Percentiles rank a stretch among this genome's conserved stretches.
Conservation (phyloP, 2,797 vertebrate species). For the Propithecus deckenii region DNA sequence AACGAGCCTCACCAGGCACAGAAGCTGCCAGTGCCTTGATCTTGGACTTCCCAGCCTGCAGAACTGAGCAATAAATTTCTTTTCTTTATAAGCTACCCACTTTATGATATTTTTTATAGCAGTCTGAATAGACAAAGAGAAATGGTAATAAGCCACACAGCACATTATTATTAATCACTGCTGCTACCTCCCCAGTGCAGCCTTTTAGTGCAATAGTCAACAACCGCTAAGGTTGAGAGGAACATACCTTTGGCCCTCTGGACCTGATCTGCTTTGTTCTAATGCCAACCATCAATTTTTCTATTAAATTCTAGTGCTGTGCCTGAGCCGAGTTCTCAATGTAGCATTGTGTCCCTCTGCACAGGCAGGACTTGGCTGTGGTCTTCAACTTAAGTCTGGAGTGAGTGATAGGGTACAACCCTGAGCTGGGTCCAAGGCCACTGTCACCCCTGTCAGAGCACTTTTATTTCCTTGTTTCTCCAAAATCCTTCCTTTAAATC, state of each 20-base stretch:
- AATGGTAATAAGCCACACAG: not conserved
- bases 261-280: not conserved
- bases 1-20: not conserved
- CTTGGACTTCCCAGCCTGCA: not conserved
- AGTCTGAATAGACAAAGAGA: not conserved
- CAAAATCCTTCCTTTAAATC: not conserved
- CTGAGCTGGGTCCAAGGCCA: not conserved
- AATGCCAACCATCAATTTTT: not conserved
- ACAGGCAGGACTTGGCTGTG: not conserved
- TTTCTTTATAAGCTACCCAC: not conserved
- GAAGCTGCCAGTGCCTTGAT: not conserved
- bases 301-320: not conserved
- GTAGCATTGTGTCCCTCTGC: not conserved
- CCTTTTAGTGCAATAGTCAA: not conserved
- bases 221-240: not conserved
- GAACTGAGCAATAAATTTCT: not conserved
- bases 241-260: not conserved
- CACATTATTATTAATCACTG: not conserved
- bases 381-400: not conserved
- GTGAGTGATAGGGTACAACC: not conserved
- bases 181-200: not conserved
- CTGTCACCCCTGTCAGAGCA: not conserved
- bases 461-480: not conserved
- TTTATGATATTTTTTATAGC: not conserved
- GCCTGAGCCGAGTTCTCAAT: not conserved